Base-by-base conservation (phyloP, 2,113 vertebrate species). In the Donacobius atricapilla region DNA sequence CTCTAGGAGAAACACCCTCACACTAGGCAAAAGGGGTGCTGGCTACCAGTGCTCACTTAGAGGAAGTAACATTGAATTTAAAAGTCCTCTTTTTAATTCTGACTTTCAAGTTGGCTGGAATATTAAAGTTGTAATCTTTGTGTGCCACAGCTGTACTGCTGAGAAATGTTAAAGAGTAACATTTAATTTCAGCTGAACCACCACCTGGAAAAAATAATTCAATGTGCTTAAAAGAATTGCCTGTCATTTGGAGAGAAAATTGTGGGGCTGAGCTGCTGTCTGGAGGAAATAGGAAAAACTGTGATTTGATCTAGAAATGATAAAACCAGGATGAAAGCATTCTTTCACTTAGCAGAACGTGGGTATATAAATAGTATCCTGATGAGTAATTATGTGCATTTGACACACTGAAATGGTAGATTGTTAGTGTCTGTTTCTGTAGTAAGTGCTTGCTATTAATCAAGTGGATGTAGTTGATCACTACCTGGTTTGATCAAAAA, bases 201-300 rank as follows among this genome's bases (percentile, higher is more conserved):
- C 86, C 93, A 93, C 95, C 96, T 97, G 95, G 93, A 94, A 92
- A 97, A 93, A 93, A 84, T 87, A 93, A 94, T 87, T 95, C 76
- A 78, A 15, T 78, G 77, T 66, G 39, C 86, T 86, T 94, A 77
- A 87, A 90, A 95, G 92, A 91, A 87, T 94, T 88, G 81, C 61
- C 73, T 96, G 95, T 93, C 95, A 77, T 90, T 96, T 91, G 79
- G 89, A 86, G 92, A 91, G 90, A 91, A 97, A 96, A 96, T 58
- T 88, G 92, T 93, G 93, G 89, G 93, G 78, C 93, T 85, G 84
- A 83, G 85, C 91, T 93, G 93, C 91, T 93, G 94, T 91, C 87
- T 83, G 73, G 57, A 91, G 83, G 85, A 94, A 96, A 85, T 15
- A 76, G 81, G 78, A 93, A 91, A 96, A 90, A 87, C 78, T 65